Base-by-base conservation (phyloP, 1,140 invertebrate genomes). In the Ceratina japonica region DNA sequence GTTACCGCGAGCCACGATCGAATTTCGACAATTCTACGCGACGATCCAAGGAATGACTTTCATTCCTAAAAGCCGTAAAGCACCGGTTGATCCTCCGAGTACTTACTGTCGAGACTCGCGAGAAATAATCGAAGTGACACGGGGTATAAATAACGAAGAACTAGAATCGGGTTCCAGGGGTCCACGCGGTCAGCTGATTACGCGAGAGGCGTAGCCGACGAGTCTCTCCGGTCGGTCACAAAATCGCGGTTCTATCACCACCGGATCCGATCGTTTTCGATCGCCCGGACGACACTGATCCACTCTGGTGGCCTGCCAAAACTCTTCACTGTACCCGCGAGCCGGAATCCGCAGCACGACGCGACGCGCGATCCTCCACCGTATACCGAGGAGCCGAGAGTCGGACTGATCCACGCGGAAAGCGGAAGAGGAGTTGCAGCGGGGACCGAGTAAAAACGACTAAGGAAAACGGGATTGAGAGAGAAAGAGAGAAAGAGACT, bases 201-300 rank as follows among this genome's bases (percentile, higher is more conserved):
- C 37, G 54, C 10, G 12, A 4, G 15, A 16, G n/a, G 54, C 37
- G 37, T 44, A 56, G 54, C 54, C 15, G 54, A 56, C 16, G 16
- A 56, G 54, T 56, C 54, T 56, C 54, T 44, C 10, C 10, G 37
- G 3, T 44, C 37, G 37, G 37, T 44, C 37, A 44, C 37, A 44
- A 44, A 44, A 44, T 44, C 54, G 54, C 54, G 54, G 3, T 56
- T 56, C 54, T 16, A 56, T 56, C 54, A 56, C 54, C 54, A n/a
- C 54, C 16, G 54, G 16, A 18, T 10, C 63, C 31, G 51, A 75
- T 73, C 58, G 58, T 51, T 16, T n/a, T 18, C 27, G 49, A 64
- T 52, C 37, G 8, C 24, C 63, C 49, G 27, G 24, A 18, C 74
- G 74, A 59, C 63, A 75, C 64, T 75, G 72, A 75, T 75, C 63